Evolutionary conservation across 30 jellyfish, hydroid and myxozoan genomes (phyloP).

Genomic region (Haliclystus octoradiatus): DNA sequence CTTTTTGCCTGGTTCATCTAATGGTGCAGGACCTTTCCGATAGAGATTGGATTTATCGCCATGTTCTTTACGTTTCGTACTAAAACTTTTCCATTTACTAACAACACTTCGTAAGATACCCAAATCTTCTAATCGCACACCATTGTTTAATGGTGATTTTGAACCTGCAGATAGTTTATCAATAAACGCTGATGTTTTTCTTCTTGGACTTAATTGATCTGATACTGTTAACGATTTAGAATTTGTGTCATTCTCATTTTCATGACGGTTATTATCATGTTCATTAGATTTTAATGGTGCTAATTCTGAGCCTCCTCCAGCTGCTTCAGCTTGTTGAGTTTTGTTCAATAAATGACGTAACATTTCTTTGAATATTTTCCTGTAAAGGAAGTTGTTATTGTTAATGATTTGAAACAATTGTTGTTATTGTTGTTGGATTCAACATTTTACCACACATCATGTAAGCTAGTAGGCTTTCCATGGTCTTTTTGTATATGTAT

Average conservation of each 20-base stretch:
- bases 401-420: too few relatives aligned
- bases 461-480: too few relatives aligned
- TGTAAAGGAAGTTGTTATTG: too few relatives aligned
- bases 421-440: too few relatives aligned
- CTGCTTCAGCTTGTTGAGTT: background rate
- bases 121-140: slow-evolving; percentile 25
- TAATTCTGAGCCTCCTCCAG: background rate
- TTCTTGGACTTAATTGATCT: background rate
- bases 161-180: background rate
- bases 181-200: background rate
- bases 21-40: slow-evolving; percentile 81
- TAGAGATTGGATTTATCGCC: slow-evolving; percentile 61
- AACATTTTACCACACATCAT: too few relatives aligned
- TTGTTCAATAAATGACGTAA: background rate
- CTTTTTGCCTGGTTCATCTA: slow-evolving; percentile 74
- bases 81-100: slow-evolving; percentile 71
- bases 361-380: too few relatives aligned
- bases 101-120: slow-evolving; percentile 61
- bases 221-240: background rate
- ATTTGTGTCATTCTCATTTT: background rate
- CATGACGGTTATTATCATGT: too few relatives aligned
- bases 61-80: slow-evolving; percentile 66
- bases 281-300: background rate
- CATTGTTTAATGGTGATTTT: background rate
- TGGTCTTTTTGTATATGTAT: too few relatives aligned